phyloP scores from a whole-genome alignment of 2,888 invertebrate genomes.

The Cylindroiulus punctatus region DNA sequence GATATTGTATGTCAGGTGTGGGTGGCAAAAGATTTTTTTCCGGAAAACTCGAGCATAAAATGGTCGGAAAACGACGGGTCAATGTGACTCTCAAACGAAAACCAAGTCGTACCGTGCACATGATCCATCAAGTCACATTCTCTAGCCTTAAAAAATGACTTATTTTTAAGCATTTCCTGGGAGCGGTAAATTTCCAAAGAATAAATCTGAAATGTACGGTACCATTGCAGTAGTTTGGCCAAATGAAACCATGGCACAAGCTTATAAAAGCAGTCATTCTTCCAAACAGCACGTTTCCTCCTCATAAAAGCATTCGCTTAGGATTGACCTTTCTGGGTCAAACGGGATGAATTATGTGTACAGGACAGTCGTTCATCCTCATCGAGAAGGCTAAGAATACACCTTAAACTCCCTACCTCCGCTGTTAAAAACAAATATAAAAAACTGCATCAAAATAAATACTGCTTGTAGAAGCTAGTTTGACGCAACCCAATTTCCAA shows the following conservation, averaged over 20 bases:
- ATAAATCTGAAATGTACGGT: constrained; percentile 19
- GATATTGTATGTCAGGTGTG: not conserved
- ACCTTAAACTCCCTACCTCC: constrained; percentile 6
- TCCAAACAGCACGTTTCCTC: not conserved
- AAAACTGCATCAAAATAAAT: not conserved
- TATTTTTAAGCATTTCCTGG: constrained; percentile 31
- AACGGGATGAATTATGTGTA: constrained; percentile 1
- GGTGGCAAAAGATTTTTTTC: not conserved
- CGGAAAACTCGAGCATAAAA: constrained; percentile 13
- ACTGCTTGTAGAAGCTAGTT: not conserved
- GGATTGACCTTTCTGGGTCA: constrained; percentile 14
- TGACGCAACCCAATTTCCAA: constrained; percentile 1
- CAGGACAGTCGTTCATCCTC: constrained; percentile 25
- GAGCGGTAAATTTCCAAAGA: not conserved
- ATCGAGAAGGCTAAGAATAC: constrained; percentile 5
- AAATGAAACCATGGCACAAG: not conserved
- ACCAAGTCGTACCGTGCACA: not conserved
- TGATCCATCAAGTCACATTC: not conserved
- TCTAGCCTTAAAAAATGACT: not conserved
- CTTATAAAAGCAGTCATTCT: not conserved
- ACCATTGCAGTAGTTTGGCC: not conserved
- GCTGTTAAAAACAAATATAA: not conserved
- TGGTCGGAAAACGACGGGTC: not conserved
- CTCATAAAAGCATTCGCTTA: not conserved
- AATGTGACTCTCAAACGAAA: not conserved